A percentile compares a stretch with the other conserved stretches of the same genome.
Conservation (phyloP, 2,113 vertebrate genomes). For the Phaetusa simplex region DNA sequence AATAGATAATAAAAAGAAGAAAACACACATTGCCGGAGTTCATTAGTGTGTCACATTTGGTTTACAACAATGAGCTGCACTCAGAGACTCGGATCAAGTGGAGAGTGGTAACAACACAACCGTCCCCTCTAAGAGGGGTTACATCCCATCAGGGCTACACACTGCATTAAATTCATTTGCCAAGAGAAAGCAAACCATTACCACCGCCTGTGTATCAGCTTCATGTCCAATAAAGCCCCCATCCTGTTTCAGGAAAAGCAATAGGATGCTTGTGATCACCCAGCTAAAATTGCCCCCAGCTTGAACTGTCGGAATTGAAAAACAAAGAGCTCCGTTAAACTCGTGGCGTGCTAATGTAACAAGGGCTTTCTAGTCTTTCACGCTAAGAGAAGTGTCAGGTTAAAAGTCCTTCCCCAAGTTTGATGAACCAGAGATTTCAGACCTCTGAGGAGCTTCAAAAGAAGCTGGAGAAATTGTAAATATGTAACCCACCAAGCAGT, state of each 20-base stretch:
- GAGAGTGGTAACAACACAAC: neutral
- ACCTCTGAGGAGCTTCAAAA: neutral
- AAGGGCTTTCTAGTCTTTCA: neutral
- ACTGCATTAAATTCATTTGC: neutral
- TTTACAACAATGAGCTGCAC: neutral
- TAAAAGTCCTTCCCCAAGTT: neutral
- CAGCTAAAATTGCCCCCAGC: neutral
- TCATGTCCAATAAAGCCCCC: neutral
- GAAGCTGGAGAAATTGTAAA: neutral
- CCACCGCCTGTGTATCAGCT: neutral
- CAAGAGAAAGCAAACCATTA: neutral
- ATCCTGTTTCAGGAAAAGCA: neutral
- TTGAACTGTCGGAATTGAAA: neutral
- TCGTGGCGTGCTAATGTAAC: neutral
- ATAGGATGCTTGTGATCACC: neutral
- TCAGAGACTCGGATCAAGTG: fast-evolving
- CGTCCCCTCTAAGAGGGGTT: neutral
- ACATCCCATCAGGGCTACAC: neutral
- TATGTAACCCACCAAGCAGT: neutral
- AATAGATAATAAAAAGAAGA: neutral
- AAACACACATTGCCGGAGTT: neutral
- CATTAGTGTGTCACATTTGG: neutral
- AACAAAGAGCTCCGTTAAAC: neutral
- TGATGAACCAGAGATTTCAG: neutral
- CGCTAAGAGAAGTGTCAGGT: neutral